Evolutionary conservation across 2,888 invertebrate genomes (phyloP).

Genomic region (Machimus rusticus): DNA sequence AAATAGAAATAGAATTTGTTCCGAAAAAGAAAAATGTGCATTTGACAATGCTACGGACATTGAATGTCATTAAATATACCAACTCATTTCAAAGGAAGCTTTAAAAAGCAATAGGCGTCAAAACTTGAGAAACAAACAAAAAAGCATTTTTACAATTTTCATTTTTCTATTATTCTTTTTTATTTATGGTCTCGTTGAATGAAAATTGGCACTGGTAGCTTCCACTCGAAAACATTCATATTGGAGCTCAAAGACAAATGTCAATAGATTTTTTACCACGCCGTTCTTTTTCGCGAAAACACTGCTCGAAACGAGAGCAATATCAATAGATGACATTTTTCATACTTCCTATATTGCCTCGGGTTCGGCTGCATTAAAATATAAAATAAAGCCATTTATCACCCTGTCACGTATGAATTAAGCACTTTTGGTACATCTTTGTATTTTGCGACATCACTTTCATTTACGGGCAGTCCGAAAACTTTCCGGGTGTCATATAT

Average conservation of each 20-base stretch:
- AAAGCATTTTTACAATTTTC: neutral
- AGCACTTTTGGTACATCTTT: neutral
- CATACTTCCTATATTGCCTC: neutral
- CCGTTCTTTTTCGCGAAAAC: neutral
- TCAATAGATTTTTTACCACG: neutral
- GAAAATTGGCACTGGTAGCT: neutral
- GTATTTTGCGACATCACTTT: neutral
- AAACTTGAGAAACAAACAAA: neutral
- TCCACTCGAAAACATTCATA: neutral
- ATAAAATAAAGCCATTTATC: neutral
- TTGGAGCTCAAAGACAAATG: neutral
- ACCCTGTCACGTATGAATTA: neutral
- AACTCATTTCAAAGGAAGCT: slow-evolving; percentile 77
- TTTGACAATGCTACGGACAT: slow-evolving; percentile 83
- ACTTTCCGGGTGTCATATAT: neutral
- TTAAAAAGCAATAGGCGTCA: neutral
- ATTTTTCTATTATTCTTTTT: neutral
- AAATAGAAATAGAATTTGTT: too few relatives aligned
- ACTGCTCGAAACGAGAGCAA: neutral
- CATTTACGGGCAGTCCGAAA: neutral
- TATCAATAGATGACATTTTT: neutral
- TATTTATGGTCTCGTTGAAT: neutral
- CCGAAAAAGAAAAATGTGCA: too few relatives aligned
- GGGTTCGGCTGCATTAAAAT: neutral
- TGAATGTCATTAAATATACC: slow-evolving; percentile 87